phyloP scores from a whole-genome alignment of 1,140 invertebrate species.

The Magallana ariakensis region DNA sequence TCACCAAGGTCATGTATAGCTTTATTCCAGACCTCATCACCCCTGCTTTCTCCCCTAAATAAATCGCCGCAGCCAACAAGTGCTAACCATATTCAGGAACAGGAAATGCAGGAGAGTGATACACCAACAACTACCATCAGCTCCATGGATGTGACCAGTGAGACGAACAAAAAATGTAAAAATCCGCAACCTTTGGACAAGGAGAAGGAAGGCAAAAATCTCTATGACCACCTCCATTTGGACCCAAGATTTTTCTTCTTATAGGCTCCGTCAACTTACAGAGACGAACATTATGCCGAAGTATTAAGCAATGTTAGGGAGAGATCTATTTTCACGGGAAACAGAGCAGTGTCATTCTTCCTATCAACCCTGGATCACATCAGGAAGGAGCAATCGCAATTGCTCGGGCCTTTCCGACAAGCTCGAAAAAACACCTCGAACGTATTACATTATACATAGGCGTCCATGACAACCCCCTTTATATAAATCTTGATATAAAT shows the following conservation, averaged over 20 bases:
- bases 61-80: neutral
- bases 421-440: no score
- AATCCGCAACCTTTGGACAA: neutral
- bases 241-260: neutral
- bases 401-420: no score
- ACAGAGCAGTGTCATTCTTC: neutral
- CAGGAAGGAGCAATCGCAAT: no score
- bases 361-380: neutral
- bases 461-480: no score
- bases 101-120: neutral
- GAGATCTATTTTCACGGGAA: neutral
- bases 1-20: neutral
- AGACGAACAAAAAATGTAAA: neutral
- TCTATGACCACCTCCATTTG: neutral
- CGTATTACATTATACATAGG: no score
- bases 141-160: neutral
- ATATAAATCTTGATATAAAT: no score
- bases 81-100: neutral
- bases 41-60: neutral
- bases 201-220: neutral
- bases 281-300: neutral
- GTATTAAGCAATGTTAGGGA: neutral
- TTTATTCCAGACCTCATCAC: neutral
- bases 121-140: neutral
- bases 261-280: neutral